These are phyloP conservation scores for Uloborus plumipes DNA, from an alignment of 2,888 invertebrate species.

Conservation along the genomic window DNA sequence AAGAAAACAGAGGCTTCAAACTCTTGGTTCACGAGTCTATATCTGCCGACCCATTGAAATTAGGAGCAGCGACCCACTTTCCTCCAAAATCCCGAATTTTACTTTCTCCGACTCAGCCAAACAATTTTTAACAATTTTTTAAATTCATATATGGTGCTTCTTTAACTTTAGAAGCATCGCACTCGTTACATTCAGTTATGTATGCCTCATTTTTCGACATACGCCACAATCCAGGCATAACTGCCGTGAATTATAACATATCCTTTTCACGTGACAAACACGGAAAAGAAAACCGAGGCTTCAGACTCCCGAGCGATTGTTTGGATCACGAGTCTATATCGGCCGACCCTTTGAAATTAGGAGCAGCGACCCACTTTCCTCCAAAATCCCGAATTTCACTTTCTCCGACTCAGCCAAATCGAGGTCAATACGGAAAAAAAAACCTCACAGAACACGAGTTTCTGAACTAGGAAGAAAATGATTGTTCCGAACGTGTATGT, in stretches of 20 bases:
- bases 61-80: constrained; percentile 10
- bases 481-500: no score
- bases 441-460: constrained; percentile 17
- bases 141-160: no score
- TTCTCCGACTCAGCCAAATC: constrained; percentile 20
- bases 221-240: no score
- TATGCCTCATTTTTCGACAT: no score
- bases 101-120: constrained; percentile 26
- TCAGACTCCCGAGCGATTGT: constrained; percentile 12
- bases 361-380: constrained; percentile 11
- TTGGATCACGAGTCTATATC: constrained; percentile 19
- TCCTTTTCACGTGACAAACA: no score
- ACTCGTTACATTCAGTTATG: no score
- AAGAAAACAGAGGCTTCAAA: not conserved
- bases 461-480: constrained; percentile 40
- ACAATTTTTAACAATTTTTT: not conserved
- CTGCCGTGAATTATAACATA: no score
- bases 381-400: constrained; percentile 40
- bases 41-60: constrained; percentile 5
- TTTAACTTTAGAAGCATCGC: no score
- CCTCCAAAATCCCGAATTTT: constrained; percentile 27
- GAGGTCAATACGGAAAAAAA: constrained; percentile 51
- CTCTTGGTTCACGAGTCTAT: constrained; percentile 12
- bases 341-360: not conserved
- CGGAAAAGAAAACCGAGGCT: not conserved